These are phyloP conservation scores for Pelusios castaneus DNA, from an alignment of 2,113 vertebrate genomes.

Conservation along the genomic window DNA sequence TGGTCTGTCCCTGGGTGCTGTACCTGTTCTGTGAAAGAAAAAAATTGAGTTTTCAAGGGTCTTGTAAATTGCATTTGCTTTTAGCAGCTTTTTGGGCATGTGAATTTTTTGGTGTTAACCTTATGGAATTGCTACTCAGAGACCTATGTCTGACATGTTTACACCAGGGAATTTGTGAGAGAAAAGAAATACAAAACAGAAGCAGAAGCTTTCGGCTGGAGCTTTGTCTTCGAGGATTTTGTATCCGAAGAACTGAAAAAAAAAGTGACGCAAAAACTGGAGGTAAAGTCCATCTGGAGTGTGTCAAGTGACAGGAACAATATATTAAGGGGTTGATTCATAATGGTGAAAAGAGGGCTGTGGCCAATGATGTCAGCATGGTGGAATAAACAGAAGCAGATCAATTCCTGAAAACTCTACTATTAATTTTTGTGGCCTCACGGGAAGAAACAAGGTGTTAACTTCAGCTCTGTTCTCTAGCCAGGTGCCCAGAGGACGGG, in stretches of 20 bases:
- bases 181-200: constrained; percentile 91
- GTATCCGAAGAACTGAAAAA: constrained; percentile 88
- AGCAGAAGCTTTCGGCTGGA: constrained; percentile 94
- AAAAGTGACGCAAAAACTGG: constrained; percentile 87
- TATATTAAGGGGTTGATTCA: not conserved
- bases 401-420: not conserved
- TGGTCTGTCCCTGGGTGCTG: not conserved
- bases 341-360: not conserved
- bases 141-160: not conserved
- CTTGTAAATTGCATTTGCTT: not conserved
- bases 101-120: not conserved
- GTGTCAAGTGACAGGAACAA: not conserved
- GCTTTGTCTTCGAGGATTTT: constrained; percentile 98
- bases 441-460: not conserved
- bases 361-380: not conserved
- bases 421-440: not conserved
- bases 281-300: constrained; percentile 76
- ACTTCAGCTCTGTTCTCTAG: not conserved
- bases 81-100: fast-evolving
- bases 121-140: not conserved
- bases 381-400: not conserved
- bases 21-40: not conserved
- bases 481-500: not conserved
- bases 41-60: not conserved
- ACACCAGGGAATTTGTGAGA: constrained; percentile 89